Base-by-base conservation (phyloP, 2,113 vertebrate genomes). In the Toxostoma redivivum region DNA sequence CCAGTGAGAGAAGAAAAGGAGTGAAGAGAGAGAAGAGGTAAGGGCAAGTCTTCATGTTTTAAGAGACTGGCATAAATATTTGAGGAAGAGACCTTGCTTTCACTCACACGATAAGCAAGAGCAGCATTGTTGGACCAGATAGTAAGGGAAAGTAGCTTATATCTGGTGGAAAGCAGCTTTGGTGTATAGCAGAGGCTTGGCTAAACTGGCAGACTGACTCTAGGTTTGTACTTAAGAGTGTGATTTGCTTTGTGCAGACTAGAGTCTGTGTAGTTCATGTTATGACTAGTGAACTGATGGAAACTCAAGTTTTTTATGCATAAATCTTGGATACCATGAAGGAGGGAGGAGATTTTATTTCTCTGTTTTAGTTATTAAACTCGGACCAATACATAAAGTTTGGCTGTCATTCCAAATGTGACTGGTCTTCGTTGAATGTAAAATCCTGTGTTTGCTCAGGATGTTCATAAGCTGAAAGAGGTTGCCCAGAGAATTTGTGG, bases 21-120 rank as follows among this genome's bases (percentile, higher is more conserved):
- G 95, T 95, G 94, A 97, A 95, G 88, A 94, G 79, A 80, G 81
- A 93, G 82, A 91, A 92, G 90, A 95, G 95, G 94, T 95, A 96
- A 95, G 87, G 94, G 65, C 60, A 71, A 83, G 44, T 62, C 67
- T 88, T 88, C 21, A 7, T 67, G 7, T 78, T 90, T 79, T 78
- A 74, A 53, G 78, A 48, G 38, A 51, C 19, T 66, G n/a, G 31
- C 23, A 4, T 65, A 87, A 70, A 30, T 76, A 50, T 35, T 64
- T 33, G 62, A 85, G 74, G n/a, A 80, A 42, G 81, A 84, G 56
- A 27, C 22, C 15, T 28, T 1, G 0, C 25, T 64, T 80, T 65
- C 50, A 16, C 7, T 82, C 22, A 15, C 2, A 40, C 25, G 15
- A 23, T 47, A 38, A 15, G 5, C 33, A 40, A 27, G 33, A 76